These are phyloP conservation scores for Halichondria panicea DNA, from an alignment of 37 sponge, comb jelly and placozoan species.

Conservation along the genomic window DNA sequence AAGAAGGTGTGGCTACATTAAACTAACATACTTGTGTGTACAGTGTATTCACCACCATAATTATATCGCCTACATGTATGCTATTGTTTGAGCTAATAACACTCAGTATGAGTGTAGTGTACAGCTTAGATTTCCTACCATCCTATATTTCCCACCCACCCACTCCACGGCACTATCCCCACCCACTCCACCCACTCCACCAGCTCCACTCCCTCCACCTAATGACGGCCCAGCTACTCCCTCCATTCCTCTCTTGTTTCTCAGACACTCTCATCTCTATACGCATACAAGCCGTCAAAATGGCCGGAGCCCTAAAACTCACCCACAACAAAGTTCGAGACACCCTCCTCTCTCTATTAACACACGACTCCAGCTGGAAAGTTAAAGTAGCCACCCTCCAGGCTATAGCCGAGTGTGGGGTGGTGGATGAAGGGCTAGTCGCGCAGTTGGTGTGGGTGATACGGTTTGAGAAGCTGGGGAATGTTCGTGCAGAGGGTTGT, in stretches of 20 bases:
- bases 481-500: constrained; percentile 81
- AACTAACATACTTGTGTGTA: neutral
- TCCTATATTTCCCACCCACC: neutral
- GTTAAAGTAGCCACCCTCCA: constrained; percentile 75
- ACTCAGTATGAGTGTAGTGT: neutral
- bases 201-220: constrained; percentile 66
- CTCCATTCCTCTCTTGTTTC: constrained; percentile 82
- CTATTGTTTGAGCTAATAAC: neutral
- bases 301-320: constrained; percentile 58
- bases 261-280: constrained; percentile 81
- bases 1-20: constrained; percentile 52
- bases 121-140: neutral
- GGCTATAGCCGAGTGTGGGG: constrained; percentile 70
- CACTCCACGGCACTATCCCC: neutral
- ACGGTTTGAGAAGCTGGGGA: constrained; percentile 68
- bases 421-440: constrained; percentile 30
- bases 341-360: constrained; percentile 44
- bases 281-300: constrained; percentile 64
- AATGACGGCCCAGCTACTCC: constrained; percentile 84
- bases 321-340: constrained; percentile 25
- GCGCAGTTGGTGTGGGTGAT: constrained; percentile 75
- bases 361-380: constrained; percentile 56
- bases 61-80: neutral
- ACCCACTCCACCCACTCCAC: neutral
- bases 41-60: neutral